Evolutionary conservation across 2,797 vertebrate genomes (phyloP), one percentile per base, ranked within the genome.

Genomic region (Dendrocincla fuliginosa): DNA sequence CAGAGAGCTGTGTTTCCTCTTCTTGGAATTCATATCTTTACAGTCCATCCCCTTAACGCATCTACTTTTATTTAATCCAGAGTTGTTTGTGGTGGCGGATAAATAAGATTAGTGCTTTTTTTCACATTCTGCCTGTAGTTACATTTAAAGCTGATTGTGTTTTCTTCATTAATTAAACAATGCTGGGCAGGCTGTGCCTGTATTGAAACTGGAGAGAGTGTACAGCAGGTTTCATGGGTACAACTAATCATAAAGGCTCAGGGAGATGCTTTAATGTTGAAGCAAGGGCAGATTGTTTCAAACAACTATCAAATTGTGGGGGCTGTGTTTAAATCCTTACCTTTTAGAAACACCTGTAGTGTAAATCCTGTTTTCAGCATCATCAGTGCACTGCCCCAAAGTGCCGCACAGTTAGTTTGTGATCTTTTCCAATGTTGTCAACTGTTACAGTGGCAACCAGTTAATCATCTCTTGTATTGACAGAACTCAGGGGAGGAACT

Each of bases 401-500:
- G 52, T 52, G 68, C 67, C 44, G 32, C 44, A 35, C 25, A 73
- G 41, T 76, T 89, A 41, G 44, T 61, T 69, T 78, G 75, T 77
- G 39, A 80, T 55, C 37, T 92, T 91, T 82, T 89, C 60, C 75
- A 61, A 0, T 82, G 23, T 5, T 91, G 52, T 82, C 59, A 65
- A 10, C 25, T 90, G 67, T 69, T 90, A 32, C 0, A 1, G 53
- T 68, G 76, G 73, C 78, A 90, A 65, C 61, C 67, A 79, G 49
- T 81, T 84, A 79, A 90, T 81, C 7, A 23, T 74, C 7, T 89
- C 73, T 91, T 97, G 53, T 97, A 82, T 97, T 91, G 71, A 42
- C 69, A 98, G 98, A 84, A 46, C 13, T 44, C 83, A 79, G 92
- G 92, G 87, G 97, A 96, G 67, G 91, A 95, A 67, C 56, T 74